These are phyloP conservation scores for Yoshiicerus persimilis DNA, from an alignment of 1,140 invertebrate genomes.

Conservation along the genomic window DNA sequence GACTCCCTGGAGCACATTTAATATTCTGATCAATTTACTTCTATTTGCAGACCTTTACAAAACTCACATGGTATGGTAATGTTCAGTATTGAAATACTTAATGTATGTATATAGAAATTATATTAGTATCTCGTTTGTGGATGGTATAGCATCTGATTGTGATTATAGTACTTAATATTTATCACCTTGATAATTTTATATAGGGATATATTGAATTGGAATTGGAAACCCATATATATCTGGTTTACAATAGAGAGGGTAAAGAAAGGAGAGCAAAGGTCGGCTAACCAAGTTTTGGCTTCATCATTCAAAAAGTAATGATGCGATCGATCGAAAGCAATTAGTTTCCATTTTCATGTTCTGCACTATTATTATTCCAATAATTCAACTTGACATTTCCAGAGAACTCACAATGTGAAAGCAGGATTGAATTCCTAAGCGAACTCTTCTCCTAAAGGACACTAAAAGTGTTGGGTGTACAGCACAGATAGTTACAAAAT, in stretches of 20 bases:
- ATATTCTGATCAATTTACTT: background rate
- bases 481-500: too few relatives aligned
- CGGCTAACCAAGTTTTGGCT: background rate
- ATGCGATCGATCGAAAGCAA: background rate
- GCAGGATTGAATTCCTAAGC: background rate
- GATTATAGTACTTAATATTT: too few relatives aligned
- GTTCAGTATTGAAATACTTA: background rate
- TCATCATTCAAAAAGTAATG: background rate
- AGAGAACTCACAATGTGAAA: background rate
- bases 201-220: too few relatives aligned
- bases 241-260: background rate
- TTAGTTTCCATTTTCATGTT: background rate
- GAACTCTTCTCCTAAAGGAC: background rate
- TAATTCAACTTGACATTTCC: background rate
- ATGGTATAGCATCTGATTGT: too few relatives aligned
- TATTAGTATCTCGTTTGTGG: too few relatives aligned
- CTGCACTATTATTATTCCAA: background rate
- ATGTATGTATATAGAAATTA: background rate
- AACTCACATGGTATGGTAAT: background rate
- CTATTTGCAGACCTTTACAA: background rate
- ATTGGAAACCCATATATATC: too few relatives aligned
- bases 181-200: too few relatives aligned
- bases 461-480: too few relatives aligned
- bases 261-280: background rate
- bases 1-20: background rate